Conservation (phyloP, 2,888 invertebrate genomes). For the Aleiodes leptofemur region DNA sequence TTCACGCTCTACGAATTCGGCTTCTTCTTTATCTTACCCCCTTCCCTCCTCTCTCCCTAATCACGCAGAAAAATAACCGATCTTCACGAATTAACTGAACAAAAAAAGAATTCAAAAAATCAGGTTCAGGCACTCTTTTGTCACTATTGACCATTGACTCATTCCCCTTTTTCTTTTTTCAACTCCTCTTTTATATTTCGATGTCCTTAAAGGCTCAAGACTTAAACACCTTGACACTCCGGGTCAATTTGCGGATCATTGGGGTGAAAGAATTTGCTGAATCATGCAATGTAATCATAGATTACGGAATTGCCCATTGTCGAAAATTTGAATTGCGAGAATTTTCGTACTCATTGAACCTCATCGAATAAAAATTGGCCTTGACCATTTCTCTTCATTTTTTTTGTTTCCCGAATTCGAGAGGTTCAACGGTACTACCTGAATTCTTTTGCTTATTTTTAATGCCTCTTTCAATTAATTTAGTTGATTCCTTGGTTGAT, state of each 20-base stretch:
- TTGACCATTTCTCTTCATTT: no score
- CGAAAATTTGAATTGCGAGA: background rate
- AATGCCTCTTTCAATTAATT: no score
- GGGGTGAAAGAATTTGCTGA: slow-evolving; percentile 17
- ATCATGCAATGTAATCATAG: background rate
- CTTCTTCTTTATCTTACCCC: background rate
- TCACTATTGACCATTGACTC: background rate
- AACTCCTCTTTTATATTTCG: slow-evolving; percentile 21
- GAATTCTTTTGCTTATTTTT: no score
- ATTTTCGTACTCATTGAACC: background rate
- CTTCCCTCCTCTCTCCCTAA: slow-evolving; percentile 14
- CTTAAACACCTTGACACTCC: slow-evolving; percentile 48
- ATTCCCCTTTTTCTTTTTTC: background rate
- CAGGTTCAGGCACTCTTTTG: slow-evolving; percentile 36
- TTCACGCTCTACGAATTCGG: slow-evolving; percentile 29
- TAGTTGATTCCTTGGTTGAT: no score
- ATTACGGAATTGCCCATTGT: slow-evolving; percentile 17
- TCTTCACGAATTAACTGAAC: background rate
- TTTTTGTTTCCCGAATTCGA: no score
- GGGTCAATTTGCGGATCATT: slow-evolving; percentile 33
- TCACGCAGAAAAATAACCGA: background rate
- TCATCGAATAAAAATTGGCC: background rate
- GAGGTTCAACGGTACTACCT: no score
- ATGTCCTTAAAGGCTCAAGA: slow-evolving; percentile 36
- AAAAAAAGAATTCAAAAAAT: background rate